Evolutionary conservation across 1,140 invertebrate species (phyloP), one percentile per base, ranked within the genome.

Genomic region (Trichonephila inaurata): DNA sequence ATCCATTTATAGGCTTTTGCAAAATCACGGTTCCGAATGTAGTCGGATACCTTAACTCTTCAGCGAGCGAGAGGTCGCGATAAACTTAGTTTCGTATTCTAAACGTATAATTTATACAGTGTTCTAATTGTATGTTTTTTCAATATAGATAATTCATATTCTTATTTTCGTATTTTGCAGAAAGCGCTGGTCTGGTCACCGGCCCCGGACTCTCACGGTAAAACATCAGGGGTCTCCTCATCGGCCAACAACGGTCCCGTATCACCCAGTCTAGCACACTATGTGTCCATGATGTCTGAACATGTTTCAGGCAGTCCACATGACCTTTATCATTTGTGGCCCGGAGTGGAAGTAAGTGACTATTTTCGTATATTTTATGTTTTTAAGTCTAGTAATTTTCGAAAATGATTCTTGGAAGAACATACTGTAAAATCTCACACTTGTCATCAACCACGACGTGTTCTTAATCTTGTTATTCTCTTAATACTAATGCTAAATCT

Each of bases 281-380:
- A 98, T 96, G 98, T 98, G 97, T 97, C 97, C 95, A 97, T 98
- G 94, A 98, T 98, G 97, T 97, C 91, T 33, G 97, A 98, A 95
- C 97, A 95, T 72, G 96, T 96, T 95, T 95, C 96, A 96, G 96
- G 96, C 96, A 89, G 64, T 96, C 21, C 96, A 97, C 95, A 95
- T 94, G 96, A 94, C 10, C 97, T 97, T 94, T 97, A 97, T 95
- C 97, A 97, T 95, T 97, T 96, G 94, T 97, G 97, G 97, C 97
- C 97, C 95, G 96, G 96, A 94, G 97, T 96, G 96, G 97, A 97
- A 95, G 97, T 97, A 77, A 94, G 93, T 77, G 0, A 16, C 28
- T 51, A 12, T 51, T 51, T 51, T 51, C 51, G 0, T 51, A 51
- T 51, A 51, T 51, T 12, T 51, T 51, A 12, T 51, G 51, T 51